A percentile compares a stretch with the other conserved stretches of the same genome.
Evolutionary conservation across 2,113 vertebrate genomes (phyloP).

Genomic region (Sebastes schlegelii): DNA sequence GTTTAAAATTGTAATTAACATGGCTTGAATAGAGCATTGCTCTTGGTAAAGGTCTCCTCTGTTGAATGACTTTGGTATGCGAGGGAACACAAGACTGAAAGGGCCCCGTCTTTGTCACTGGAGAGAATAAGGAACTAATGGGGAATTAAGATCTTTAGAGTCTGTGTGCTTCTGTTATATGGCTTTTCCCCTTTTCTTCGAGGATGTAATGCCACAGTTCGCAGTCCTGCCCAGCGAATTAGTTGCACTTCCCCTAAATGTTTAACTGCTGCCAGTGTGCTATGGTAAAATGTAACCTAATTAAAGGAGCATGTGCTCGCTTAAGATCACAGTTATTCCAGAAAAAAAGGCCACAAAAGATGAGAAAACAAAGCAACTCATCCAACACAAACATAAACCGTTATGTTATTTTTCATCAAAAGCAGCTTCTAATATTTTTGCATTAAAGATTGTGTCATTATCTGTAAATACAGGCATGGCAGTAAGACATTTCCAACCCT

Average conservation of each 20-base stretch:
- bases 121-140: constrained; percentile 84
- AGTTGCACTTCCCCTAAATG: constrained; percentile 74
- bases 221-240: constrained; percentile 75
- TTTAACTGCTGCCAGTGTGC: constrained; percentile 62
- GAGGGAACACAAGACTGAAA: constrained; percentile 81
- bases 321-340: constrained; percentile 35
- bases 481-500: constrained; percentile 43
- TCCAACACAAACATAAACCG: constrained; percentile 29
- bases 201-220: constrained; percentile 80
- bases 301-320: constrained; percentile 54
- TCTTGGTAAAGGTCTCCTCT: constrained; percentile 84
- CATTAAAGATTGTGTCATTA: constrained; percentile 28
- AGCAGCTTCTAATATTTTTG: constrained; percentile 23
- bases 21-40: constrained; percentile 86
- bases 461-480: constrained; percentile 49
- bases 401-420: constrained; percentile 30
- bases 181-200: constrained; percentile 76
- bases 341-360: constrained; percentile 24
- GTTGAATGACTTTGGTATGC: constrained; percentile 87
- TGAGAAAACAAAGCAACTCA: constrained; percentile 38
- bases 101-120: constrained; percentile 75
- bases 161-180: constrained; percentile 78
- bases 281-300: constrained; percentile 62
- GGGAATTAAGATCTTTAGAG: constrained; percentile 85
- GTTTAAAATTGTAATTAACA: constrained; percentile 89